phyloP scores from a whole-genome alignment of 1,140 invertebrate genomes.

The Pinna nobilis region DNA sequence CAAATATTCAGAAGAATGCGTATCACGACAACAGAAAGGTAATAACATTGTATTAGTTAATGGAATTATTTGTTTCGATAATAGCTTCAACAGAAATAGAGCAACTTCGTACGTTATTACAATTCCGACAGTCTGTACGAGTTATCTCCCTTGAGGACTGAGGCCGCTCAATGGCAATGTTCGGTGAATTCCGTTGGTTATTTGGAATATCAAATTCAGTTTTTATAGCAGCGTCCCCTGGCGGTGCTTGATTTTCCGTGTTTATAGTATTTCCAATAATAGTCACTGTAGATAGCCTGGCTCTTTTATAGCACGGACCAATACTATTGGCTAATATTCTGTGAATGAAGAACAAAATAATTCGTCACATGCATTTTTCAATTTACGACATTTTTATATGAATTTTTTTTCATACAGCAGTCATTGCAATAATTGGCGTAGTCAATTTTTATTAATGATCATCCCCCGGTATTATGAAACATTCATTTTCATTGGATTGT shows the following conservation, averaged over 20 bases:
- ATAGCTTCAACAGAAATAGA: constrained; percentile 30
- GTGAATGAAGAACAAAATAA: not conserved
- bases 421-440: too few species aligned
- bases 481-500: too few species aligned
- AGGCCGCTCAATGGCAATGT: not conserved
- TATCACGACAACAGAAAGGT: too few species aligned
- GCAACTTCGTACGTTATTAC: not conserved
- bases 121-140: not conserved
- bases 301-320: constrained; percentile 30
- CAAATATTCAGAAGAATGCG: too few species aligned
- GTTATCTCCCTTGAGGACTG: not conserved
- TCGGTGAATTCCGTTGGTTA: not conserved
- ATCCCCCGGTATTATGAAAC: too few species aligned
- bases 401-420: too few species aligned
- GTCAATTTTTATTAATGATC: too few species aligned
- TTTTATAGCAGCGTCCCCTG: not conserved
- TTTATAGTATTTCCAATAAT: constrained; percentile 5
- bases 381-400: too few species aligned
- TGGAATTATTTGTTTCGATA: constrained; percentile 7
- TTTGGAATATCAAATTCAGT: too few species aligned
- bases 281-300: constrained; percentile 9
- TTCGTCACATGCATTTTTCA: not conserved
- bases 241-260: not conserved
- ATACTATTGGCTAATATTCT: constrained; percentile 27
- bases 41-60: too few species aligned